phyloP scores from a whole-genome alignment of 2,888 invertebrate species.

The Agrochola lychnidis region DNA sequence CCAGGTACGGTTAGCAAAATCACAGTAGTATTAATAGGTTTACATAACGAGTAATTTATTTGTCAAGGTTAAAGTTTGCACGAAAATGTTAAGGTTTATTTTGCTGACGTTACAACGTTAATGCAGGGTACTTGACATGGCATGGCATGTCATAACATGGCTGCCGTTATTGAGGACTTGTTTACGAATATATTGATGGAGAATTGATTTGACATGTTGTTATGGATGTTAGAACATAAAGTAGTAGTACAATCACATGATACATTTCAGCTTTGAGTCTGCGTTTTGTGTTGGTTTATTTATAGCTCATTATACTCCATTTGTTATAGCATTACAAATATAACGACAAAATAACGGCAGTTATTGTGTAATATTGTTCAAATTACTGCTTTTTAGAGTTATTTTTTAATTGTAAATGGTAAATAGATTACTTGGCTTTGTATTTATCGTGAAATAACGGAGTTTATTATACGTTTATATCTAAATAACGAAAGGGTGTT shows the following conservation, averaged over 20 bases:
- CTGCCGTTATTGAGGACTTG: constrained; percentile 25
- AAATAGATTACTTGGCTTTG: too few species aligned
- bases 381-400: too few species aligned
- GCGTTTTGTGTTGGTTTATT: neutral
- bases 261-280: neutral
- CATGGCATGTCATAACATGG: constrained; percentile 16
- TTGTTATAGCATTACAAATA: too few species aligned
- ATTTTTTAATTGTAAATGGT: too few species aligned
- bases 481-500: too few species aligned
- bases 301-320: neutral
- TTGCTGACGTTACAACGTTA: constrained; percentile 45
- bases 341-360: too few species aligned
- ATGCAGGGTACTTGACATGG: constrained; percentile 29
- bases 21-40: constrained; percentile 58
- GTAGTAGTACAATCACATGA: neutral
- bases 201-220: constrained; percentile 20
- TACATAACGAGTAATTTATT: constrained; percentile 58
- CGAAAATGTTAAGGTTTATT: constrained; percentile 58
- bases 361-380: too few species aligned
- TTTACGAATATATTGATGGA: constrained; percentile 25
- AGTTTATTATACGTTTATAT: too few species aligned
- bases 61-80: constrained; percentile 63
- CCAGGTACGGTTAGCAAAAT: constrained; percentile 60
- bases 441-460: too few species aligned
- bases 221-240: constrained; percentile 3